phyloP scores from a whole-genome alignment of 2,797 vertebrate genomes.

The Arnoldichthys spilopterus region DNA sequence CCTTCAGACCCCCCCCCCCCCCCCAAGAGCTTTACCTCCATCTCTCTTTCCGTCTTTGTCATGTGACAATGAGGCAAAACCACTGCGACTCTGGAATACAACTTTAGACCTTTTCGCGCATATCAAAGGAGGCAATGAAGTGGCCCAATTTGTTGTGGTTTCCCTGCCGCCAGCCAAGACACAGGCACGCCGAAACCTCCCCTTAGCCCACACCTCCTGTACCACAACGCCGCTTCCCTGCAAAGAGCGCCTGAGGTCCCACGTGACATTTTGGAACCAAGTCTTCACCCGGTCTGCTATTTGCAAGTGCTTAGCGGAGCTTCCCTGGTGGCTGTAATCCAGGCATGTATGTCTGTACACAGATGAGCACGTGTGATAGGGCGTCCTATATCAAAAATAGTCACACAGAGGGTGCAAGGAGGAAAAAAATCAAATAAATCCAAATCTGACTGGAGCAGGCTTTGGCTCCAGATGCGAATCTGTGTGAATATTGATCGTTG shows the following conservation, averaged over 20 bases:
- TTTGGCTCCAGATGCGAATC: slow-evolving; percentile 90
- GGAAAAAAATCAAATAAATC: slow-evolving; percentile 70
- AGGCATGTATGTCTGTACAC: slow-evolving; percentile 59
- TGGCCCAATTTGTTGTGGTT: slow-evolving; percentile 75
- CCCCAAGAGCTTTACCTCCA: slow-evolving; percentile 50
- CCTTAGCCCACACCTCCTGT: slow-evolving; percentile 54
- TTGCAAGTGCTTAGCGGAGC: slow-evolving; percentile 45
- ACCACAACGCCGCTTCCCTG: slow-evolving; percentile 61
- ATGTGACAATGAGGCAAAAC: slow-evolving; percentile 39
- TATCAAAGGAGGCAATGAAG: slow-evolving; percentile 71
- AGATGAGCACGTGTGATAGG: slow-evolving; percentile 60
- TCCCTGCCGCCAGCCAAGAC: slow-evolving; percentile 45
- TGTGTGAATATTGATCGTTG: slow-evolving; percentile 92
- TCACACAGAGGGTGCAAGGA: slow-evolving; percentile 57
- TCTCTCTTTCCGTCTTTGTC: slow-evolving; percentile 54
- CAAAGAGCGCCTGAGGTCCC: slow-evolving; percentile 54
- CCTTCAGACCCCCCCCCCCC: slow-evolving; percentile 23
- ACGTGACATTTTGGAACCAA: slow-evolving; percentile 54
- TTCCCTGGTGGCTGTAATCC: slow-evolving; percentile 56
- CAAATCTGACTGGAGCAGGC: slow-evolving; percentile 75
- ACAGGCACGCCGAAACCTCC: slow-evolving; percentile 8
- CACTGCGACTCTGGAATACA: slow-evolving; percentile 66
- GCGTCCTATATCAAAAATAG: slow-evolving; percentile 60
- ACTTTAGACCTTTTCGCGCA: slow-evolving; percentile 65
- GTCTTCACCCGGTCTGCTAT: slow-evolving; percentile 14